Evolutionary conservation across 2,888 invertebrate genomes (phyloP), one percentile per base, ranked within the genome.

Genomic region (Thyatira batis): DNA sequence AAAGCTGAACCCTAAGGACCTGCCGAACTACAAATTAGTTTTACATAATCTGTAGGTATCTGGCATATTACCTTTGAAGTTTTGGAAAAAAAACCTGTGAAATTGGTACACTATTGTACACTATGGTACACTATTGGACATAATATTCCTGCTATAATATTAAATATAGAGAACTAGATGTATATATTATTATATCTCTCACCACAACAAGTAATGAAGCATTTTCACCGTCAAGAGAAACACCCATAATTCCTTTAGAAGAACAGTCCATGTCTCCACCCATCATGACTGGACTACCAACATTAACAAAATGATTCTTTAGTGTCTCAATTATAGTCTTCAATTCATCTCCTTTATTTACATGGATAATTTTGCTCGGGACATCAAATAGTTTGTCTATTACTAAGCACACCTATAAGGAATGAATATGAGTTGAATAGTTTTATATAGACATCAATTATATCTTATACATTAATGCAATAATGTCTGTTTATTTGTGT

Each of bases 231-330:
- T 77, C 81, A 23, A 84, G 63, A 71, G 93, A 91, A 45, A 95
- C 84, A 3, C 95, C 96, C 72, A 95, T 85, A 48, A 96, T 93
- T n/a, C 95, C 95, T 84, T 96, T 96, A 8, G 95, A 94, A 0
- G 94, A 94, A 58, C 93, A 93, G 66, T 96, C 95, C 50, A 89
- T 81, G 78, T 95, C 94, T 2, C 96, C 96, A 3, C 96, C 96
- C 95, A 96, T 96, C 95, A 96, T 96, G 8, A 95, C 80, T 1
- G 96, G 94, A 43, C 94, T 93, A 20, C 94, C 94, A 74, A 92
- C 93, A 21, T 87, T 84, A 39, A 86, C 76, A 75, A 96, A 96
- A 80, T 96, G 95, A 2, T 80, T 69, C 49, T 87, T 84, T 27
- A 96, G 67, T 2, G 72, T 77, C 17, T 90, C 82, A 3, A 93